These are phyloP conservation scores for Phenacoccus solenopsis DNA, from an alignment of 1,140 invertebrate species.

Conservation along the genomic window DNA sequence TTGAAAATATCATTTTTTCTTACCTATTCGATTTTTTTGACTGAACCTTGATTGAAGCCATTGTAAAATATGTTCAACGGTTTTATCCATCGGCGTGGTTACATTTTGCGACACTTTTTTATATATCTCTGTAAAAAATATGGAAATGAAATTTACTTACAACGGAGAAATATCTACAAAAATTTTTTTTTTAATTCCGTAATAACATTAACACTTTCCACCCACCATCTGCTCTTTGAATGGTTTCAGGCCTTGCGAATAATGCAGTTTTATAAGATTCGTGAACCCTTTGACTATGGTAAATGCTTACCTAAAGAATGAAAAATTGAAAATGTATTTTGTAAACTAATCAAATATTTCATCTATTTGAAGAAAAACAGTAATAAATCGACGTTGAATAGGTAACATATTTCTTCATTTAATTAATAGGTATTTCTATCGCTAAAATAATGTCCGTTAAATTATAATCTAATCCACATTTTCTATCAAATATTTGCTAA, in stretches of 20 bases:
- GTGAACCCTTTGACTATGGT: neutral
- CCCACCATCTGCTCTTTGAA: neutral
- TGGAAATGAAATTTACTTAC: neutral
- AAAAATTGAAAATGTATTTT: neutral
- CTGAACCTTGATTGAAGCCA: constrained; percentile 27
- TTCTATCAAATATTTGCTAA: too few species aligned
- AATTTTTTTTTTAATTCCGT: neutral
- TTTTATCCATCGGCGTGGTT: constrained; percentile 23
- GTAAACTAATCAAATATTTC: too few species aligned
- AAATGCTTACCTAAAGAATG: neutral
- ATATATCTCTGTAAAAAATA: constrained; percentile 19
- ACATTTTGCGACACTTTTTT: constrained; percentile 20
- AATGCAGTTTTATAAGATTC: neutral
- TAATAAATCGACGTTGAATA: too few species aligned
- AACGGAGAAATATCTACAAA: neutral
- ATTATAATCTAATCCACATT: too few species aligned
- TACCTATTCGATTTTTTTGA: constrained; percentile 19
- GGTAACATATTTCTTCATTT: too few species aligned
- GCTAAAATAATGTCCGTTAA: too few species aligned
- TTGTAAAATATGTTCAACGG: constrained; percentile 27
- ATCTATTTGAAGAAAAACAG: too few species aligned
- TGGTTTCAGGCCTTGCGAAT: constrained; percentile 6
- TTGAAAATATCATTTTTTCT: neutral
- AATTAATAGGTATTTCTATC: too few species aligned
- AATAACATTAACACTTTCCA: neutral